Percentiles rank a stretch among this genome's conserved stretches.
Conservation (phyloP, 2,888 invertebrate species). For the Odontocerum albicorne region DNA sequence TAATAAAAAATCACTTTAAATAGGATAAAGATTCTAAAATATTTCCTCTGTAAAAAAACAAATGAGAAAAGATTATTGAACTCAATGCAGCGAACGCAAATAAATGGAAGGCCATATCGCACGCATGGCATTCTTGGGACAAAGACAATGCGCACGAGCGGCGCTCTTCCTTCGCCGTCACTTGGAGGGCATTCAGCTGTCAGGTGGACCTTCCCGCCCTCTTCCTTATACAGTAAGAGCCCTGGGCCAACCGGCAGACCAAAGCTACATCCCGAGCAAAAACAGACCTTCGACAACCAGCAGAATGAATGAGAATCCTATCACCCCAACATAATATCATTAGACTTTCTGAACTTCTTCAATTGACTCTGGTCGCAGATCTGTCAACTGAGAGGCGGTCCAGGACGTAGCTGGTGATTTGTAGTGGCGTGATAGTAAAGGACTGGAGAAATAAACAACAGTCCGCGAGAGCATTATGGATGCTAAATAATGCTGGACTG, state of each 20-base stretch:
- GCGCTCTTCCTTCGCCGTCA: conserved; percentile 14
- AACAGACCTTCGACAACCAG: conserved; percentile 6
- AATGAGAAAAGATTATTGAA: no score
- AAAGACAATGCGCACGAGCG: conserved; percentile 20
- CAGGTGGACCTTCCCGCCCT: conserved; percentile 20
- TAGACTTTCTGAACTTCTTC: background rate
- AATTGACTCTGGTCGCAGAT: background rate
- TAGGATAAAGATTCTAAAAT: no score
- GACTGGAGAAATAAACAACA: conserved; percentile 4
- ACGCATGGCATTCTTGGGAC: conserved; percentile 19
- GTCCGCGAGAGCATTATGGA: conserved; percentile 17
- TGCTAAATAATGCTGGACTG: conserved; percentile 25
- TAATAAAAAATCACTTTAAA: no score
- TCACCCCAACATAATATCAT: no score
- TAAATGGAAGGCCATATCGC: conserved; percentile 25
- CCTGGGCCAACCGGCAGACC: background rate
- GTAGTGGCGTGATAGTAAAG: conserved; percentile 4
- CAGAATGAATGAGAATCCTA: no score
- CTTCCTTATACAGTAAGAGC: conserved; percentile 14
- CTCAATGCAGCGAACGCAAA: conserved; percentile 15
- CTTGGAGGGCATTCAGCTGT: conserved; percentile 28
- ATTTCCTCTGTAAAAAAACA: no score
- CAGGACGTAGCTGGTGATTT: conserved; percentile 12
- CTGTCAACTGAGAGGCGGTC: conserved; percentile 15
- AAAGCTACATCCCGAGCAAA: background rate